Evolutionary conservation across 2,888 invertebrate genomes (phyloP).

Genomic region (Drosophila antonietae): DNA sequence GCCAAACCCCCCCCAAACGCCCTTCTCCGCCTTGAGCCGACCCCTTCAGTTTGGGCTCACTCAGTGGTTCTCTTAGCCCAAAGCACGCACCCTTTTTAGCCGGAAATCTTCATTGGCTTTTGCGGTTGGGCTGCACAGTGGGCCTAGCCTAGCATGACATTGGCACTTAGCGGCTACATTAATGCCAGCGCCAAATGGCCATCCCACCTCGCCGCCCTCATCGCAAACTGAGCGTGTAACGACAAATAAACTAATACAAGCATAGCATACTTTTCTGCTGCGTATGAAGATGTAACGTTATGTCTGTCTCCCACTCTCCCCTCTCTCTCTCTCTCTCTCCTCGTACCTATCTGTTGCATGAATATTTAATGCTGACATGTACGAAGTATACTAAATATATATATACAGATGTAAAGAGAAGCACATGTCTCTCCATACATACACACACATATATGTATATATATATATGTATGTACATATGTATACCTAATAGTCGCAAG

Average conservation of each 20-base stretch:
- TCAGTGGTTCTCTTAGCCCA: constrained; percentile 12
- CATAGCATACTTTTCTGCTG: constrained; percentile 59
- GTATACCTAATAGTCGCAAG: constrained; percentile 26
- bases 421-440: constrained; percentile 15
- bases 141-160: constrained; percentile 76
- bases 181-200: constrained; percentile 76
- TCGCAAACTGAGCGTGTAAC: constrained; percentile 74
- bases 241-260: constrained; percentile 75
- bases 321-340: not conserved
- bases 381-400: constrained; percentile 67
- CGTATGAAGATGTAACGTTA: constrained; percentile 69
- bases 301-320: constrained; percentile 17
- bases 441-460: not conserved
- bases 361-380: constrained; percentile 79
- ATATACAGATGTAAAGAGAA: constrained; percentile 29
- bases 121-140: constrained; percentile 54
- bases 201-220: constrained; percentile 7
- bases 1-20: constrained; percentile 6
- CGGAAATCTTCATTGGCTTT: constrained; percentile 66
- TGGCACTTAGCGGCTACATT: constrained; percentile 80
- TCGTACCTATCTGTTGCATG: constrained; percentile 57
- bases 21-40: not conserved
- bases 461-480: constrained; percentile 36
- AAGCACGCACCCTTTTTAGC: constrained; percentile 71
- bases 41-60: not conserved